Evolutionary conservation across 2,888 invertebrate species (phyloP), one percentile per base, ranked within the genome.

Genomic region (Resseliella maxima): DNA sequence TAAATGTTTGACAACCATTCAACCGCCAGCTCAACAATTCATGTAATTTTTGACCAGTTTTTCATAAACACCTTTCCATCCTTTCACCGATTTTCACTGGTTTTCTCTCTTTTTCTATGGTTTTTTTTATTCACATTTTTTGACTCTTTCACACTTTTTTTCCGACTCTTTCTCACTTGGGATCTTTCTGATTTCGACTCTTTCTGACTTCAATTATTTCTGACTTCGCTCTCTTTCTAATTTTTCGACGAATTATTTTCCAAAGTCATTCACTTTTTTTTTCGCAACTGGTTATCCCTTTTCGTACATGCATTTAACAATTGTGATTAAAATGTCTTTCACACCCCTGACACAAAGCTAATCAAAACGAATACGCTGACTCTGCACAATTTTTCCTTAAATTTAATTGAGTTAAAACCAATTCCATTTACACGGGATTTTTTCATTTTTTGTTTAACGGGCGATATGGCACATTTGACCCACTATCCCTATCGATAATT

Each of bases 291-390:
- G 72, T 50, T 72, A 72, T 72, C 59, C 59, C 59, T 24, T 24
- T 59, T 59, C 41, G 24, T 50, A 18, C 8, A 6, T 59, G 2
- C 15, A 18, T 5, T 72, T 72, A 31, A 59, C 24, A 6, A 59
- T 59, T 59, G 24, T 72, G 31, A 72, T 72, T 72, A 72, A 72
- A 72, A 31, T 72, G 72, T 72, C 72, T 72, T 72, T 72, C 72
- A 72, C 72, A 72, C 72, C 72, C 72, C 72, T n/a, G n/a, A 72
- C 18, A 41, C 41, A 5, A 59, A 59, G 27, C 31, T 31, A 72
- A 72, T 72, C 72, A 35, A 31, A 72, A 31, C 15, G 31, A 10
- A 5, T n/a, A 59, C 59, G 18, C 24, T 72, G 72, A 72, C 72
- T 72, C 31, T 72, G 72, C 72, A 72, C 72, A 31, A 12, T 72